Conservation (phyloP, 2,888 invertebrate genomes). For the Tiliacea aurago region DNA sequence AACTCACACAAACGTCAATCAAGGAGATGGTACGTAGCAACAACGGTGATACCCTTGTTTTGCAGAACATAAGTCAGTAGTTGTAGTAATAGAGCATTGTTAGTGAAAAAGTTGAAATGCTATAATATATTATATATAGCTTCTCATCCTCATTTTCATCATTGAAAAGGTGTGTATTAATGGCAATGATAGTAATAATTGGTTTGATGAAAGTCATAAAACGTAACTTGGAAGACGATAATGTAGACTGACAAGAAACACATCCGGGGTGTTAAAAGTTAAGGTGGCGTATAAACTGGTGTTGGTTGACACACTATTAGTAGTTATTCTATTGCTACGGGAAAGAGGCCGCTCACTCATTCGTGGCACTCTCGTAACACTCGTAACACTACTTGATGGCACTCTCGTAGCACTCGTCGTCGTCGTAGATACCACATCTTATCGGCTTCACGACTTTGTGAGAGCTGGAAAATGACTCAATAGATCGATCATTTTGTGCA, state of each 20-base stretch:
- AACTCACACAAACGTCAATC: background rate
- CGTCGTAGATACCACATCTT: background rate
- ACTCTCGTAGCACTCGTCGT: conserved; percentile 10
- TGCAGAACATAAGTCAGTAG: background rate
- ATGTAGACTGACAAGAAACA: background rate
- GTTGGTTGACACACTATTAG: background rate
- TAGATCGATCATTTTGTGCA: background rate
- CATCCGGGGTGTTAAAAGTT: background rate
- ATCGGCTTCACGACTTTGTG: background rate
- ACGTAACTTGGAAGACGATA: background rate
- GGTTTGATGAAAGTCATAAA: background rate
- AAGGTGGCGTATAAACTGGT: background rate
- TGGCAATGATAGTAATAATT: background rate
- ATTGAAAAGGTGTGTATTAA: background rate
- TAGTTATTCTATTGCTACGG: background rate
- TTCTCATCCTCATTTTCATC: background rate
- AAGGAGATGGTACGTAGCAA: background rate
- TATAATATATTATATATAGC: background rate
- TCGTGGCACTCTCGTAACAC: conserved; percentile 24
- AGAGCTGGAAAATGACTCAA: background rate
- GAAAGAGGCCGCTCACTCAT: background rate
- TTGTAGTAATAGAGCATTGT: background rate
- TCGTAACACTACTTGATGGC: too few relatives aligned
- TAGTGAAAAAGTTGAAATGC: too few relatives aligned
- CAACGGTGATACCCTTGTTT: background rate